Base-by-base conservation (phyloP, 2,113 vertebrate genomes). In the Dissostichus mawsoni region DNA sequence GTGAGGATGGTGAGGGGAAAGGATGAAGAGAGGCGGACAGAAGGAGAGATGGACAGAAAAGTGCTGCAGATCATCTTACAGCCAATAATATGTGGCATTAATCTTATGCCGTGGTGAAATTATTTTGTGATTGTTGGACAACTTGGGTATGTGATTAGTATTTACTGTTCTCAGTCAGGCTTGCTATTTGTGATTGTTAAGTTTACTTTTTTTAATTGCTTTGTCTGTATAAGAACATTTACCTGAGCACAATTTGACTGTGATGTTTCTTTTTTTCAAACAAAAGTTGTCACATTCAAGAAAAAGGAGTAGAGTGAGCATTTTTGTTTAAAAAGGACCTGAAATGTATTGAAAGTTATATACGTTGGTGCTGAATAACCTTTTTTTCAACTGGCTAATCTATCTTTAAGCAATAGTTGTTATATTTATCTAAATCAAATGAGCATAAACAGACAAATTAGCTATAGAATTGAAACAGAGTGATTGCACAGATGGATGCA, bases 401-500 rank as follows among this genome's bases (percentile, higher is more conserved):
- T 56, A 20, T 44, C 36, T 41, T 41, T 41, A 41, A 8, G 8
- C 36, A 41, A 41, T 41, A 41, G 36, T 41, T 69, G 4, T 45
- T n/a, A 13, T 4, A 63, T 8, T 41, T 41, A 17, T 10, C 8
- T 13, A 53, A 68, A 52, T 9, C 29, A 41, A 41, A 70, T 17
- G 41, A 25, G 13, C 9, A 18, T 18, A 6, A 53, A 70, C 79
- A 23, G 64, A 48, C 63, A 67, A 53, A 75, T 47, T 25, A 51
- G 23, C n/a, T 56, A 23, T 17, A 36, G 9, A 59, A 25, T 65
- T 3, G 18, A 71, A 70, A 50, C 11, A 20, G 16, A 45, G 59
- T 12, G 9, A 9, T 14, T 50, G 55, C 69, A 79, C 76, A 74
- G 76, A 86, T 84, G 65, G 74, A 71, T 82, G 55, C 63, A 75